Conservation (phyloP, 1,140 invertebrate genomes). For the Trichonephila clavipes region DNA sequence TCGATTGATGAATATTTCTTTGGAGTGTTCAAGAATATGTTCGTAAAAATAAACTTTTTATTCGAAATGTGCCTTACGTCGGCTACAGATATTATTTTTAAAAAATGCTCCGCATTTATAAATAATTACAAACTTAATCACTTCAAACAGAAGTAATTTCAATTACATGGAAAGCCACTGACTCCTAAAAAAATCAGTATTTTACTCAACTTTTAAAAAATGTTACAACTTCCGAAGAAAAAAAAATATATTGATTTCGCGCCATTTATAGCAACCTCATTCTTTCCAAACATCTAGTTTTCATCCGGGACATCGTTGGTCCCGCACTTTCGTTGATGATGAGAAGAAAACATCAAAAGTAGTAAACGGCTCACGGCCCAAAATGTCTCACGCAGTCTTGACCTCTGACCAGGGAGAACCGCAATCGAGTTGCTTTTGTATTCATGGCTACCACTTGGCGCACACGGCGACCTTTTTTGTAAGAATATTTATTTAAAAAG, state of each 20-base stretch:
- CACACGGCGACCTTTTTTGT: not conserved
- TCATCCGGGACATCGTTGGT: not conserved
- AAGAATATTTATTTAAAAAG: not conserved
- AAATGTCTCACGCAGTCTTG: constrained; percentile 33
- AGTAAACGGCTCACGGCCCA: not conserved
- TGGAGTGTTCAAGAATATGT: too few relatives aligned
- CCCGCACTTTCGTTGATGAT: not conserved
- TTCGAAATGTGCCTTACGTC: too few relatives aligned
- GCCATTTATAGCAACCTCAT: constrained; percentile 3
- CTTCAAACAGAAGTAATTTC: too few relatives aligned
- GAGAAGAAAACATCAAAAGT: not conserved
- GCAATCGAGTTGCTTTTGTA: not conserved
- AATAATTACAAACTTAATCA: too few relatives aligned
- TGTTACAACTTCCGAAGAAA: too few relatives aligned
- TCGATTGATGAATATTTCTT: too few relatives aligned
- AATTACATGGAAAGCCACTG: too few relatives aligned
- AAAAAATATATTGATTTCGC: not conserved
- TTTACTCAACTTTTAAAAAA: too few relatives aligned
- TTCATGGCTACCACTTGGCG: not conserved
- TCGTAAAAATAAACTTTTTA: too few relatives aligned
- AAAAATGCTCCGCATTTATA: too few relatives aligned
- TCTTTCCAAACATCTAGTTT: not conserved
- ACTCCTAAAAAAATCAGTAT: too few relatives aligned
- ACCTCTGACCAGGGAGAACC: not conserved
- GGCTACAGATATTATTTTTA: too few relatives aligned